A percentile compares a stretch with the other conserved stretches of the same genome.
Conservation (phyloP, 2,113 vertebrate species). For the Megalops atlanticus region DNA sequence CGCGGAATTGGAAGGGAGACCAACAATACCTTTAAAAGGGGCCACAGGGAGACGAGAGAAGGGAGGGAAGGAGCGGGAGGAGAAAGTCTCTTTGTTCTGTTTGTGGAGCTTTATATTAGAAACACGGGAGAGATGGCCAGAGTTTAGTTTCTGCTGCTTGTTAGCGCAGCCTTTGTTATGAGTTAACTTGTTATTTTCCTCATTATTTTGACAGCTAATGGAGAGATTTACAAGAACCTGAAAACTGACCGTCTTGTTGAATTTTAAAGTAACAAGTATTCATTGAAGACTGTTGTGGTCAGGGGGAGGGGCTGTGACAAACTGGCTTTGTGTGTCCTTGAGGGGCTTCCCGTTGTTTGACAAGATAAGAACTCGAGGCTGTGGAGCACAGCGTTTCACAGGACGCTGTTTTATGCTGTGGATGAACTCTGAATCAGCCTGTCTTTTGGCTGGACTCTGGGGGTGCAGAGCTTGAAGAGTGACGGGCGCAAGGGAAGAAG, state of each 20-base stretch:
- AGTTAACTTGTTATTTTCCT: neutral
- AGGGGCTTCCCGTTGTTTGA: neutral
- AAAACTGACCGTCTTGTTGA: neutral
- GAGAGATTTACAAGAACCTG: neutral
- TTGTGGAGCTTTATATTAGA: slow-evolving; percentile 8
- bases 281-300: neutral
- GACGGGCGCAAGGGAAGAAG: neutral
- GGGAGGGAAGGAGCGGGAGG: neutral
- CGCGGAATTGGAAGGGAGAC: neutral
- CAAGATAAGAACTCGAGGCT: neutral
- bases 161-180: slow-evolving; percentile 1
- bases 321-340: neutral
- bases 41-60: neutral
- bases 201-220: neutral
- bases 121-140: neutral
- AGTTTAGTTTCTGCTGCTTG: neutral
- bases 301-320: neutral
- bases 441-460: neutral
- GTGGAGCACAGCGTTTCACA: neutral
- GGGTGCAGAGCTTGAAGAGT: too few relatives aligned
- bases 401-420: neutral
- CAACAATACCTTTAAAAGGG: neutral
- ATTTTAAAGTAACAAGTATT: neutral
- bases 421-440: neutral
- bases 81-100: slow-evolving; percentile 16